Percentiles rank a stretch among this genome's conserved stretches.
These are phyloP conservation scores for Eupithecia subumbrata DNA, from an alignment of 2,888 invertebrate species.

Conservation along the genomic window DNA sequence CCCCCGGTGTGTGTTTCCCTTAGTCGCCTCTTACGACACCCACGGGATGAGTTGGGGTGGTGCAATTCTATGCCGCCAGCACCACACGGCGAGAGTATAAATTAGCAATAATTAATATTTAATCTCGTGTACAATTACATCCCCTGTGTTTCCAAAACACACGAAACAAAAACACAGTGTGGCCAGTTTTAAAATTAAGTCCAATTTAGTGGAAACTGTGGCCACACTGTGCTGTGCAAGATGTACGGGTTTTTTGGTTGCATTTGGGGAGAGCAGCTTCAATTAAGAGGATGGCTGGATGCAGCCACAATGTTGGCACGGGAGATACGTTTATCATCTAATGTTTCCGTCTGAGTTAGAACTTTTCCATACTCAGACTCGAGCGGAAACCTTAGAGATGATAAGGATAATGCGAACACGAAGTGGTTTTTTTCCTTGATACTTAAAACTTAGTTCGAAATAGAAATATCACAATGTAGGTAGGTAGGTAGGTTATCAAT, in stretches of 20 bases:
- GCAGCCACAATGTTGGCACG: slow-evolving; percentile 15
- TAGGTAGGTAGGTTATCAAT: too few species aligned
- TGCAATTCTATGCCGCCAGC: too few species aligned
- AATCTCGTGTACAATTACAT: background rate
- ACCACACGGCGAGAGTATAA: too few species aligned
- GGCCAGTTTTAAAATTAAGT: slow-evolving; percentile 76
- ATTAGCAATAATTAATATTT: background rate
- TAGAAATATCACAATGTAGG: too few species aligned
- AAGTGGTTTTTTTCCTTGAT: too few species aligned
- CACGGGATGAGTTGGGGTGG: too few species aligned
- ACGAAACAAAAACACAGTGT: slow-evolving; percentile 70
- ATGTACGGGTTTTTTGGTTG: slow-evolving; percentile 53
- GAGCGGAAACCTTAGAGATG: too few species aligned
- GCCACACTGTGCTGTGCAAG: slow-evolving; percentile 52
- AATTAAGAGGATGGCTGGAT: slow-evolving; percentile 29
- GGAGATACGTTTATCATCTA: background rate
- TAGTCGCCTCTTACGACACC: too few species aligned
- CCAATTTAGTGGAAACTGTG: slow-evolving; percentile 67
- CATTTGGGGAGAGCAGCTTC: slow-evolving; percentile 39
- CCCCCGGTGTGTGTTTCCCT: too few species aligned
- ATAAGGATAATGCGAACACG: too few species aligned
- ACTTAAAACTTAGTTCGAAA: too few species aligned
- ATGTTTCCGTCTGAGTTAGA: background rate
- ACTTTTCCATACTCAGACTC: background rate
- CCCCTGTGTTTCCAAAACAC: slow-evolving; percentile 51